Evolutionary conservation across 2,113 vertebrate genomes (phyloP).

Genomic region (Triplophysa rosa): DNA sequence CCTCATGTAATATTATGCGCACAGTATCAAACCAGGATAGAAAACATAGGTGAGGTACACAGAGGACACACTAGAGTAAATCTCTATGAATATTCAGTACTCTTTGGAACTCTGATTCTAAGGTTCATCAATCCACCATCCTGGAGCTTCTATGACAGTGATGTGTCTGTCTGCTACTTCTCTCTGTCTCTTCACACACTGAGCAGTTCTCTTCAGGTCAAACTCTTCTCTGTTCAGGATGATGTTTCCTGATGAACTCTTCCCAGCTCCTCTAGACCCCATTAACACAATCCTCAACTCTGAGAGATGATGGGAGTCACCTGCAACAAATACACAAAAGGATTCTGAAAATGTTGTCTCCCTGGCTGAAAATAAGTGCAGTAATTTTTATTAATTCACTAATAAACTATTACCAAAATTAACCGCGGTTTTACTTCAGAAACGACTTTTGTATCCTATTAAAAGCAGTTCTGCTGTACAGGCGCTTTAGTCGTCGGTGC

Average conservation of each 20-base stretch:
- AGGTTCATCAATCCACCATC: fast-evolving
- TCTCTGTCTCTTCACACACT: conserved; percentile 22
- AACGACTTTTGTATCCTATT: no score
- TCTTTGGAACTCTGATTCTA: no score
- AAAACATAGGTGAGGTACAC: neutral
- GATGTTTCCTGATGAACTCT: no score
- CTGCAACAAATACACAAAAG: neutral
- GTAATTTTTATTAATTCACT: no score
- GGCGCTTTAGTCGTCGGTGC: neutral
- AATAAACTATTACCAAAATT: no score
- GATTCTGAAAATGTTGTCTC: no score
- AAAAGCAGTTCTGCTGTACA: no score
- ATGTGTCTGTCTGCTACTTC: conserved; percentile 4
- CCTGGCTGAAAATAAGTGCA: no score
- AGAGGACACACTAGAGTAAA: conserved; percentile 14
- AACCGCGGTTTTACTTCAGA: no score
- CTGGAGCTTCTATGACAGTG: neutral
- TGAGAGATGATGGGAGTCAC: neutral
- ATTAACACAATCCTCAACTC: conserved; percentile 23
- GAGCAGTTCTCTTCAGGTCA: neutral
- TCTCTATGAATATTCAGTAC: no score
- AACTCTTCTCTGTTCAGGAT: neutral
- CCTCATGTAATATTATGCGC: no score
- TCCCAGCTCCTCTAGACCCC: neutral
- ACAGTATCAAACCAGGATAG: no score